Evolutionary conservation across 1,140 invertebrate species (phyloP).

Genomic region (Drosophila ambigua): DNA sequence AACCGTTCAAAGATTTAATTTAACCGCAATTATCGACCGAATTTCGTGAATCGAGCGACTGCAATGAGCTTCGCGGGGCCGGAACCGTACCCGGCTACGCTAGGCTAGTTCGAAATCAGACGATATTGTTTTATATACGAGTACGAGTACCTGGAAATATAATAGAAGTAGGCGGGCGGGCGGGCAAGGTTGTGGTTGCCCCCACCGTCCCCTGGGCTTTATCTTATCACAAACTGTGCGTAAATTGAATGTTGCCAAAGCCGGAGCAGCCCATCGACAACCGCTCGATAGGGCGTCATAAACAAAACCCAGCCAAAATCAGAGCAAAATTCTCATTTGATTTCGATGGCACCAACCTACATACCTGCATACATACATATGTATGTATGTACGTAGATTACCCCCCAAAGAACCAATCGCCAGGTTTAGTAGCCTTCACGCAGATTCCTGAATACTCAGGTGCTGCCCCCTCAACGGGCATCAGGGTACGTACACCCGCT

Average conservation of each 20-base stretch:
- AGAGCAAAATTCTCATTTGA: conserved; percentile 42
- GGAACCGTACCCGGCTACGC: too few species aligned
- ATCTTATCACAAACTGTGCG: conserved; percentile 64
- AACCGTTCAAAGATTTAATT: neutral
- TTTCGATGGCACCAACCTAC: conserved; percentile 9
- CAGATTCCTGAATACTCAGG: conserved; percentile 85
- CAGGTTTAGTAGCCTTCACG: conserved; percentile 84
- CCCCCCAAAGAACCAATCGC: neutral
- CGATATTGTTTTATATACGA: conserved; percentile 21
- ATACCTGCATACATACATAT: neutral
- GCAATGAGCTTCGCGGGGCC: conserved; percentile 25
- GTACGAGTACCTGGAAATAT: too few species aligned
- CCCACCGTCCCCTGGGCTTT: conserved; percentile 8
- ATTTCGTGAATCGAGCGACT: conserved; percentile 35
- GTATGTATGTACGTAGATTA: conserved; percentile 4
- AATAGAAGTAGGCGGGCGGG: too few species aligned
- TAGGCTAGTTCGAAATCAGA: conserved; percentile 8
- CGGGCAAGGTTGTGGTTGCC: conserved; percentile 9
- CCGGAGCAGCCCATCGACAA: conserved; percentile 17
- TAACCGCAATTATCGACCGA: conserved; percentile 43
- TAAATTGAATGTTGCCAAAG: conserved; percentile 73
- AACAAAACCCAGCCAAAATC: conserved; percentile 50
- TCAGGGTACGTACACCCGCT: too few species aligned
- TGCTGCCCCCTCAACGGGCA: too few species aligned
- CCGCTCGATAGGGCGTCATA: conserved; percentile 40